A percentile compares a stretch with the other conserved stretches of the same genome.
Conservation (phyloP, 1,140 invertebrate genomes). For the Platorchestia sp. region DNA sequence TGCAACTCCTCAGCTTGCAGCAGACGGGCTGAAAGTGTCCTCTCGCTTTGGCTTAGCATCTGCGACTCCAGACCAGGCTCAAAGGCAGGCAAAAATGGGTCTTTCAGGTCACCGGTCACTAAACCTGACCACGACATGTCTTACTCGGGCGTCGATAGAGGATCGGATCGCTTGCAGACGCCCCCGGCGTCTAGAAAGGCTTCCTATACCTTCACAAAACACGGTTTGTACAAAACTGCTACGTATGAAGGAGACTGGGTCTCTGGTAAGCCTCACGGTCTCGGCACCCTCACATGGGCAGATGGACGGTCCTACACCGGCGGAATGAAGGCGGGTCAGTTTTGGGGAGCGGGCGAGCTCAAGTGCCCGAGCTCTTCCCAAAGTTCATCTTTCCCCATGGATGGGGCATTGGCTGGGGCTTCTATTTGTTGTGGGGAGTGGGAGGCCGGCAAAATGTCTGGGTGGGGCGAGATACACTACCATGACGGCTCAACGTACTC, state of each 20-base stretch:
- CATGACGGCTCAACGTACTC: slow-evolving; percentile 8
- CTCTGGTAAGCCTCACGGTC: slow-evolving; percentile 28
- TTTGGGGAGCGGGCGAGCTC: not conserved
- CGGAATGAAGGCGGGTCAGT: not conserved
- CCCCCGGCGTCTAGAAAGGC: not conserved
- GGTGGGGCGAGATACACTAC: not conserved
- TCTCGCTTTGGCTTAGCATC: not conserved
- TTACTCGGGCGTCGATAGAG: not conserved
- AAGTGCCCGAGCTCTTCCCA: not conserved
- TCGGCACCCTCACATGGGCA: not conserved
- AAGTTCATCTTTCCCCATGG: not conserved
- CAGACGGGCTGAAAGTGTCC: not conserved
- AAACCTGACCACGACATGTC: too few species aligned
- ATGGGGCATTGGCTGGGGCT: not conserved
- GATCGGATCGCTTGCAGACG: not conserved
- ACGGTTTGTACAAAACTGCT: not conserved
- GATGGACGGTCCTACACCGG: not conserved
- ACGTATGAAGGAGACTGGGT: slow-evolving; percentile 10
- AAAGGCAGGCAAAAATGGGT: not conserved
- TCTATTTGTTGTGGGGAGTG: not conserved
- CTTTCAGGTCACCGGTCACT: not conserved
- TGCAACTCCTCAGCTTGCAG: slow-evolving; percentile 10
- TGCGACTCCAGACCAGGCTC: not conserved
- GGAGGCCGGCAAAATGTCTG: slow-evolving; percentile 12
- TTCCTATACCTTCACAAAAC: not conserved